Base-by-base conservation (phyloP, 2,797 vertebrate genomes). In the Gadopsis bispinosus region DNA sequence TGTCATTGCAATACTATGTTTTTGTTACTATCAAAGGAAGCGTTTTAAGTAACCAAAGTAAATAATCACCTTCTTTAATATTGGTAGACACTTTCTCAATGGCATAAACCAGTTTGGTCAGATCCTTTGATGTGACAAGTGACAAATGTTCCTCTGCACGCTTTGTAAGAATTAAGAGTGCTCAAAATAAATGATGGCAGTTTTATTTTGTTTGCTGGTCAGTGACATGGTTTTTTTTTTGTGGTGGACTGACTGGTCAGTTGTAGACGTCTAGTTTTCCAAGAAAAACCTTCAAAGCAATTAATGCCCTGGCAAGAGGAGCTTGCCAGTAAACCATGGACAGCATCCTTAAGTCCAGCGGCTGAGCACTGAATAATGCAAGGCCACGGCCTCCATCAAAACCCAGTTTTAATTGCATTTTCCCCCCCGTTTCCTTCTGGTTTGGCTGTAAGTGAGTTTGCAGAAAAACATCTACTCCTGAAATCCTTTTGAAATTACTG, bases 281-380 rank as follows among this genome's bases (percentile, higher is more conserved):
- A 71, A 60, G 37, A 85, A 77, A 84, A 73, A 71, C 62, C 50
- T 59, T 83, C 63, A 83, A 20, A 73, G 63, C 61, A 86, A 78
- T 75, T 56, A 84, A 83, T 67, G 33, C 26, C 50, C 48, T 41
- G 56, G 26, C 80, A 73, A 80, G 35, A 70, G 74, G 45, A 83
- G 68, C 77, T 83, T 5, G 75, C 88, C 85, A 84, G 76, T 89
- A 85, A 92, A 90, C 81, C 86, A 83, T 48, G 65, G 79, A 65
- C 67, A 79, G 80, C 85, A 77, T 88, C 79, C 69, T 83, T 54
- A 53, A 83, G 73, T 71, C 76, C 72, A 10, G 37, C 0, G 10
- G 39, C 75, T 73, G 61, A 83, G 67, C 82, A 67, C 72, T 90
- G 83, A 89, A 93, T 88, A 90, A 92, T 86, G 69, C 84, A 90